Conservation (phyloP, 2,113 vertebrate species). For the Struthio camelus region DNA sequence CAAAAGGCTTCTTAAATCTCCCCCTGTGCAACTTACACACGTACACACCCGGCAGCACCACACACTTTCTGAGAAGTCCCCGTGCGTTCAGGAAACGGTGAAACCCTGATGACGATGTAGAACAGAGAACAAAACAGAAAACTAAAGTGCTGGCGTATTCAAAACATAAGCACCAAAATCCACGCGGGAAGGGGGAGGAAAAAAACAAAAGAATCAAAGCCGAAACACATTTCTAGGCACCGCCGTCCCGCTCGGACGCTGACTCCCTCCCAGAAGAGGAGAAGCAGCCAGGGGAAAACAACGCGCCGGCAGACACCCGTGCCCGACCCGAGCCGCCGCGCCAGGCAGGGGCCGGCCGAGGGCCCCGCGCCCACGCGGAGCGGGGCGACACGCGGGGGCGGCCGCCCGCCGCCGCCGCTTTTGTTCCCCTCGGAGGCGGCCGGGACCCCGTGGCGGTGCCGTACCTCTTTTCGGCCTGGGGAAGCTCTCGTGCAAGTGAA, state of each 20-base stretch:
- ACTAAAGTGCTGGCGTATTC: background rate
- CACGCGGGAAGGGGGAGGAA: background rate
- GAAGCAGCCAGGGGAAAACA: background rate
- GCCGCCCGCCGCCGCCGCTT: background rate
- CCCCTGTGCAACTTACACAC: background rate
- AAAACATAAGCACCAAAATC: background rate
- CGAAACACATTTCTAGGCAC: background rate
- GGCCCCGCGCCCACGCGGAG: too few relatives aligned
- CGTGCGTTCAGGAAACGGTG: background rate
- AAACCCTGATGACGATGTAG: background rate
- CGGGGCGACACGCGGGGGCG: too few relatives aligned
- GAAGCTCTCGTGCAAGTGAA: conserved; percentile 98
- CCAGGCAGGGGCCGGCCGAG: too few relatives aligned
- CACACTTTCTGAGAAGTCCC: background rate
- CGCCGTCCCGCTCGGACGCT: too few relatives aligned
- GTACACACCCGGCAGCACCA: accelerated
- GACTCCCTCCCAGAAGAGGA: too few relatives aligned
- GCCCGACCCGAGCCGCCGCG: too few relatives aligned
- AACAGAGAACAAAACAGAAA: background rate
- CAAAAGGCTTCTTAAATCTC: background rate
- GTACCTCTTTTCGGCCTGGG: conserved; percentile 96
- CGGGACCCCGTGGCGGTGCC: conserved; percentile 37
- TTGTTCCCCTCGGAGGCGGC: conserved; percentile 46
- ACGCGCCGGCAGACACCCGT: background rate
- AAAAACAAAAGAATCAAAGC: background rate